These are phyloP conservation scores for Dendrocopos noguchii DNA, from an alignment of 2,113 vertebrate genomes.

Conservation along the genomic window DNA sequence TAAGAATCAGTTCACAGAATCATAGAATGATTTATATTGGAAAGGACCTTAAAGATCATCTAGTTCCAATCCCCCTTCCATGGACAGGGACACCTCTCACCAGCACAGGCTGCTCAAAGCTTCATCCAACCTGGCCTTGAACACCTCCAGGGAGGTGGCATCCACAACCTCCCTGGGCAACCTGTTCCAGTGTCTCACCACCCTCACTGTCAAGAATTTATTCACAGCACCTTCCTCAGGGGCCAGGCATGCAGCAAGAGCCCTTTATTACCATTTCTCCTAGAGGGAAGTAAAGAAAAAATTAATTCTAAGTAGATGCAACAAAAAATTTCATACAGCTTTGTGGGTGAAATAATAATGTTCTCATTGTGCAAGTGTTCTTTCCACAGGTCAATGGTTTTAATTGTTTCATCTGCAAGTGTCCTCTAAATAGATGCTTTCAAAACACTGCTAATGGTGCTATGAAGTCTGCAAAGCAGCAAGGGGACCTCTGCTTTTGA, in stretches of 20 bases:
- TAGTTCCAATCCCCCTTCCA: too few species aligned
- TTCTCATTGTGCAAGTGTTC: background rate
- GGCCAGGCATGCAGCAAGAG: background rate
- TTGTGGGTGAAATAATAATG: background rate
- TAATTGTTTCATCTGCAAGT: background rate
- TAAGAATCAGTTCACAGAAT: too few species aligned
- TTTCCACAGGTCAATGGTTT: background rate
- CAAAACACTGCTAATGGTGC: background rate
- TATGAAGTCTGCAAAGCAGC: slow-evolving; percentile 33
- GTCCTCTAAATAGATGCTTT: background rate
- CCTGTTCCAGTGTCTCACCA: too few species aligned
- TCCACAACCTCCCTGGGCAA: too few species aligned
- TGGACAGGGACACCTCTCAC: too few species aligned
- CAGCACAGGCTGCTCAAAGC: too few species aligned
- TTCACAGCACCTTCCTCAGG: too few species aligned
- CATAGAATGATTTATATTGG: too few species aligned
- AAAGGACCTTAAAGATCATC: too few species aligned
- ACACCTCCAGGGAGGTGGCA: too few species aligned
- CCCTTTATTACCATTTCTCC: background rate
- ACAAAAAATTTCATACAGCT: background rate
- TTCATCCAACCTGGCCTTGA: too few species aligned
- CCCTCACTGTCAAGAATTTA: too few species aligned
- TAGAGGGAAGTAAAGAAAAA: background rate
- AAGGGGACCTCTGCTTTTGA: slow-evolving; percentile 14
- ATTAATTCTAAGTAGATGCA: background rate